phyloP scores from a whole-genome alignment of 2,888 invertebrate genomes.

The Temnothorax unifasciatus region DNA sequence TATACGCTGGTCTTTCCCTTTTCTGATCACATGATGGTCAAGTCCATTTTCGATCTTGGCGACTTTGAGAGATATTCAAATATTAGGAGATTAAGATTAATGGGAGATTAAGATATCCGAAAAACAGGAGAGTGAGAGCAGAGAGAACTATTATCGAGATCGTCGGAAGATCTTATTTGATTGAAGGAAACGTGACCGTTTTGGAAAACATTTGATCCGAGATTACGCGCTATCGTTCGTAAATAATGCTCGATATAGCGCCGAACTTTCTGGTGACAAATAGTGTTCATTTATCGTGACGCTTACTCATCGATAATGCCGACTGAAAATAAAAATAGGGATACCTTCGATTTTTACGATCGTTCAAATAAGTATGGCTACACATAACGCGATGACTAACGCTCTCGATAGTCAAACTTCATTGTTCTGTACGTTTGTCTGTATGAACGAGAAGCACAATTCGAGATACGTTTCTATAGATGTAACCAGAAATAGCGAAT shows the following conservation, averaged over 20 bases:
- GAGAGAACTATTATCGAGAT: slow-evolving; percentile 1
- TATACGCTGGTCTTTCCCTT: background rate
- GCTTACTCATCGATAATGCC: slow-evolving; percentile 53
- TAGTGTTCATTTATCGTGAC: slow-evolving; percentile 55
- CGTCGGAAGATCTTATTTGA: slow-evolving; percentile 50
- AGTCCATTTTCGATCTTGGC: background rate
- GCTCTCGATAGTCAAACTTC: slow-evolving; percentile 35
- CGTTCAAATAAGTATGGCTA: slow-evolving; percentile 51
- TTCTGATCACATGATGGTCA: background rate
- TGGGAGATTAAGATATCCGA: slow-evolving; percentile 12
- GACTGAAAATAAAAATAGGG: background rate
- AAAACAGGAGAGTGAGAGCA: slow-evolving; percentile 9
- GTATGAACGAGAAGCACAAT: background rate
- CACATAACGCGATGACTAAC: slow-evolving; percentile 50
- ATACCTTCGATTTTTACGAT: slow-evolving; percentile 58
- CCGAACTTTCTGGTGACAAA: slow-evolving; percentile 63
- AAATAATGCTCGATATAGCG: slow-evolving; percentile 6
- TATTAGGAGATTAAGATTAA: background rate
- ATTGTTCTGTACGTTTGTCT: slow-evolving; percentile 56
- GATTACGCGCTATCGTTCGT: slow-evolving; percentile 28
- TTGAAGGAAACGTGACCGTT: slow-evolving; percentile 57
- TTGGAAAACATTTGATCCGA: slow-evolving; percentile 14
- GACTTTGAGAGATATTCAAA: slow-evolving; percentile 1
- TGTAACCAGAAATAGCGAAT: background rate
- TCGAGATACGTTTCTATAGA: slow-evolving; percentile 15